Percentiles rank a stretch among this genome's conserved stretches.
Evolutionary conservation across 1,140 invertebrate species (phyloP).

Genomic region (Dinothrombium tinctorium): DNA sequence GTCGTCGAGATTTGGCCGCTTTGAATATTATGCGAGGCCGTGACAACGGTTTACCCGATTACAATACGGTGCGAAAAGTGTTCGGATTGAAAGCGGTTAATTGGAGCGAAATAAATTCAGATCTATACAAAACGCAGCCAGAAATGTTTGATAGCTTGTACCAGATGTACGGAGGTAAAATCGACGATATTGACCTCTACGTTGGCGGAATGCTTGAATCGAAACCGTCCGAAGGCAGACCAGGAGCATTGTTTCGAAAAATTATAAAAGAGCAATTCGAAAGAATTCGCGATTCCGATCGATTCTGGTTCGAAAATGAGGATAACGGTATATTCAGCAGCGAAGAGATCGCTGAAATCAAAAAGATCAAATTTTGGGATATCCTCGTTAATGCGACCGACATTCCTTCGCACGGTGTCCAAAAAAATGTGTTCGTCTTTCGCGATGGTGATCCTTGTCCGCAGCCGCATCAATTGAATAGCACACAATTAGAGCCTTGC

Average conservation of each 20-base stretch:
- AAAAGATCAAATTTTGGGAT: slow-evolving; percentile 54
- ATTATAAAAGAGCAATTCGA: slow-evolving; percentile 87
- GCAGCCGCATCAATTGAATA: slow-evolving; percentile 68
- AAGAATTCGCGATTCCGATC: slow-evolving; percentile 70
- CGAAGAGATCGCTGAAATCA: slow-evolving; percentile 60
- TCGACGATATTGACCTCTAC: slow-evolving; percentile 86
- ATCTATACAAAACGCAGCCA: slow-evolving; percentile 14
- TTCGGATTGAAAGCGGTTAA: slow-evolving; percentile 24
- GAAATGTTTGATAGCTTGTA: slow-evolving; percentile 15
- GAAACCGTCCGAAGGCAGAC: slow-evolving; percentile 47
- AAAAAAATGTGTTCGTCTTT: slow-evolving; percentile 51
- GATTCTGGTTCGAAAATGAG: slow-evolving; percentile 97
- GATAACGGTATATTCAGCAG: slow-evolving; percentile 74
- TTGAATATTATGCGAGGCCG: slow-evolving; percentile 92
- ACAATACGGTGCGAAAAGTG: slow-evolving; percentile 58
- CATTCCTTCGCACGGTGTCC: slow-evolving; percentile 44
- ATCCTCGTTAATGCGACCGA: slow-evolving; percentile 61
- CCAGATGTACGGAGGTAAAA: slow-evolving; percentile 46
- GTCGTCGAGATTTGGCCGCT: slow-evolving; percentile 72
- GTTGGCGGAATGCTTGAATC: slow-evolving; percentile 95
- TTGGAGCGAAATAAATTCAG: slow-evolving; percentile 48
- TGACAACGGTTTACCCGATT: slow-evolving; percentile 87
- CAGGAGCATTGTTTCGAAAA: slow-evolving; percentile 65
- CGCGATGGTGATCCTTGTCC: slow-evolving; percentile 53
- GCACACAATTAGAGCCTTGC: slow-evolving; percentile 57